phyloP scores from a whole-genome alignment of 2,797 vertebrate genomes.

The Pitangus sulphuratus region DNA sequence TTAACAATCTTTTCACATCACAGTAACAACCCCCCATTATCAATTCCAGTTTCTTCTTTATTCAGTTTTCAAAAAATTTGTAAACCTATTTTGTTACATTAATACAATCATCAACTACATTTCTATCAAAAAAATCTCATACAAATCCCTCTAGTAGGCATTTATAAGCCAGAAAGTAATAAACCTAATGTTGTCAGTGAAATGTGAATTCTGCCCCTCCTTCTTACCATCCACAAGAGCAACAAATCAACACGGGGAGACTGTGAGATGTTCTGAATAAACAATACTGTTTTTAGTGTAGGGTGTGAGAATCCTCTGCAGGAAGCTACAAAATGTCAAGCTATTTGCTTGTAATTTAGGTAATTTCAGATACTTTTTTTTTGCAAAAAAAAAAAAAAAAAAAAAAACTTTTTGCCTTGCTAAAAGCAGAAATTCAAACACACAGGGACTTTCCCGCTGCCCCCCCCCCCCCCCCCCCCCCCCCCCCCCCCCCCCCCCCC shows the following conservation, averaged over 20 bases:
- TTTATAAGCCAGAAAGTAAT: background rate
- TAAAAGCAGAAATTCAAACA: slow-evolving; percentile 21
- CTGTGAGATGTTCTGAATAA: slow-evolving; percentile 17
- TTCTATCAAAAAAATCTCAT: background rate
- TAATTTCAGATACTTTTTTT: background rate
- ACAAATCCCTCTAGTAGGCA: background rate
- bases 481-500: no score
- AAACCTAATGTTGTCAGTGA: background rate
- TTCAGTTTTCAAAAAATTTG: background rate
- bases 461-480: no score
- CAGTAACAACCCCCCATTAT: background rate
- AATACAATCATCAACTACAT: background rate
- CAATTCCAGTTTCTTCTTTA: background rate
- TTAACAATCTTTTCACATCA: background rate
- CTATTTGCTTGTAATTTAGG: background rate
- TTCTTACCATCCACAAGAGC: background rate
- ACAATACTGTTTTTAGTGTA: background rate
- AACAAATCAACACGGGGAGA: background rate
- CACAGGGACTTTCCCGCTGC: no score
- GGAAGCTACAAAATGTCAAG: slow-evolving; percentile 37
- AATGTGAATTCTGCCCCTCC: slow-evolving; percentile 5
- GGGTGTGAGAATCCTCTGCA: slow-evolving; percentile 27
- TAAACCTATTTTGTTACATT: background rate
- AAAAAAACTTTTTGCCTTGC: background rate
- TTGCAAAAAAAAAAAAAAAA: background rate